Evolutionary conservation across 1,140 invertebrate genomes (phyloP), one percentile per base, ranked within the genome.

Genomic region (Dreissena polymorpha): DNA sequence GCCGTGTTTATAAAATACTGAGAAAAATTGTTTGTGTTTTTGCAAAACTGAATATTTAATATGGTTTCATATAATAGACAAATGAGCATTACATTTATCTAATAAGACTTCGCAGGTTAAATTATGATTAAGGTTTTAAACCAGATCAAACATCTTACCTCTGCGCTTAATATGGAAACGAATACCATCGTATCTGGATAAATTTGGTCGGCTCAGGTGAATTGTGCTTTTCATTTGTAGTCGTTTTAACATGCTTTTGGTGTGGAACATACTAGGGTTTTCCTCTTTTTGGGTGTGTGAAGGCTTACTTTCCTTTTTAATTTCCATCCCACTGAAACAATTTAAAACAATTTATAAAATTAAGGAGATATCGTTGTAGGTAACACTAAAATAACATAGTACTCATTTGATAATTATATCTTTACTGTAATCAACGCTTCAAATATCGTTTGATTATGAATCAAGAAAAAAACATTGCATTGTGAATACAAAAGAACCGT

Each of bases 101-200:
- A 73, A n/a, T 21, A 73, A 10, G 7, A 12, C 23, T 50, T 60
- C 18, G 25, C 10, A 25, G 14, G 8, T n/a, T n/a, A n/a, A 25
- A 60, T 0, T 63, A 18, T 7, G 23, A 39, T 39, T 21, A 21
- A 64, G 10, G 57, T 16, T 49, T 13, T 7, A 10, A 49, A 16
- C 25, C 13, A 39, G 25, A 39, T 16, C 29, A 77, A 57, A 16
- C 6, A 49, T 29, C 23, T n/a, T 69, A 83, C 80, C 80, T 60
- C 73, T 49, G 25, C 75, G 68, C 21, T 76, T 68, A 0, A 83
- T 57, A 76, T 75, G 72, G 51, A 83, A 83, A 27, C 80, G 23
- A 27, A 74, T 83, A 14, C 80, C 80, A 39, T 83, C 80, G 39
- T 83, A 83, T 18, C 70, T 23, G n/a, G 80, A 75, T 13, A 83